Evolutionary conservation across 1,140 invertebrate genomes (phyloP).

Genomic region (Planococcus citri): DNA sequence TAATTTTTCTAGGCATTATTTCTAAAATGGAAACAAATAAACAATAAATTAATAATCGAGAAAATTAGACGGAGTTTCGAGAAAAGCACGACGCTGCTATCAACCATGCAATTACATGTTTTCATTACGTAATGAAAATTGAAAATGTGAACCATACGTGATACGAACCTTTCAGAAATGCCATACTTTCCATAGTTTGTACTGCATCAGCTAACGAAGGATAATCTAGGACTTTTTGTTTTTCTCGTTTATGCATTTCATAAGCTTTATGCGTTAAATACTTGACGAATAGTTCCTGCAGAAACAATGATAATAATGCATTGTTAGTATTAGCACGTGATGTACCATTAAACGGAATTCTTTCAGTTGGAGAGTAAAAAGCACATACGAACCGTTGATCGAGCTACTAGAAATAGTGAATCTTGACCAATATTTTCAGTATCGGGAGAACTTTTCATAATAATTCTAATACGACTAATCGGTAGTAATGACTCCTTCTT

Average conservation of each 20-base stretch:
- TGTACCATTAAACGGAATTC: too few relatives aligned
- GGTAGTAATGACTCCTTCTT: conserved; percentile 37
- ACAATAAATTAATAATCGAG: neutral
- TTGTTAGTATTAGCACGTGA: too few relatives aligned
- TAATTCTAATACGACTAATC: conserved; percentile 59
- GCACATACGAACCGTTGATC: conserved; percentile 52
- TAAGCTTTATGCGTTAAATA: conserved; percentile 9
- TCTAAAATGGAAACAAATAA: neutral
- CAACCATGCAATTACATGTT: too few relatives aligned
- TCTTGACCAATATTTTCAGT: conserved; percentile 63
- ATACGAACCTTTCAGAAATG: neutral
- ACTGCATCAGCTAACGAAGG: conserved; percentile 2
- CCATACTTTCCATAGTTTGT: conserved; percentile 15
- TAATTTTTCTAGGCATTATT: conserved; percentile 9
- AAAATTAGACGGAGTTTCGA: neutral
- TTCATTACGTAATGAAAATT: neutral
- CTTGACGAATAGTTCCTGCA: conserved; percentile 7
- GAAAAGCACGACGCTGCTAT: neutral
- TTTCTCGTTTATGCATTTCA: conserved; percentile 4
- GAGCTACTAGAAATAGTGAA: conserved; percentile 53
- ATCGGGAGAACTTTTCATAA: conserved; percentile 76
- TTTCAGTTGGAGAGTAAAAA: neutral
- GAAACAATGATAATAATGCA: neutral
- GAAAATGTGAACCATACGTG: neutral
- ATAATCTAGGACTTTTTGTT: conserved; percentile 9